Evolutionary conservation across 64 coral and sea anemone genomes (phyloP), one percentile per base, ranked within the genome.

Genomic region (Trachythela sp.): DNA sequence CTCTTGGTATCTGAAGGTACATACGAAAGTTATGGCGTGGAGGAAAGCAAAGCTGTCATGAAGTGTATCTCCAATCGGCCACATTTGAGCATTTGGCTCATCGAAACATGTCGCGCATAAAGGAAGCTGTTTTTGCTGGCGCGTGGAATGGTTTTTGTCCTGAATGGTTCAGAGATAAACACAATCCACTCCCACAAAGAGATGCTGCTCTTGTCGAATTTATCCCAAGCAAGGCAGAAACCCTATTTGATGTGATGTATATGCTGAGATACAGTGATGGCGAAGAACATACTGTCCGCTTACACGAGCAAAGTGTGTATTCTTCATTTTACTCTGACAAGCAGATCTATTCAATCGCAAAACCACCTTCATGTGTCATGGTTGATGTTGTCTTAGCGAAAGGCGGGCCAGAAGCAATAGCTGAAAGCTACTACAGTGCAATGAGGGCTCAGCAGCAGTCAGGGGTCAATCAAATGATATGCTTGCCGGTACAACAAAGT

Each of bases 381-480:
- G 2, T 77, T 13, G 71, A 77, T 39, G 36, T 77, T 35, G 71
- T 35, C 2, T 77, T 77, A 77, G 36, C 71, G 8, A 77, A 77
- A 77, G 71, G 36, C 26, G 71, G 71, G 2, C 71, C 71, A 34
- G 32, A 77, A n/a, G 71, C 71, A 11, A 77, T 77, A 13, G 71
- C 71, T 13, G 71, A 77, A 39, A 77, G 71, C 36, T 77, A 34
- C 71, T 77, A 35, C 31, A 77, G 32, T 77, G 71, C 71, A 33
- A 77, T 77, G 71, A 77, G 71, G 71, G 71, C 71, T 2, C 71
- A 77, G 17, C 71, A 77, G 26, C 71, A 77, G 26, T 32, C 71
- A 14, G 71, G 71, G 71, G 71, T 18, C 71, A 77, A 17, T 33
- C 71, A 77, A 77, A 77, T 35, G 71, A 77, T 14, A 77, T n/a